Conservation (phyloP, 2,113 vertebrate species). For the Otocyon megalotis region DNA sequence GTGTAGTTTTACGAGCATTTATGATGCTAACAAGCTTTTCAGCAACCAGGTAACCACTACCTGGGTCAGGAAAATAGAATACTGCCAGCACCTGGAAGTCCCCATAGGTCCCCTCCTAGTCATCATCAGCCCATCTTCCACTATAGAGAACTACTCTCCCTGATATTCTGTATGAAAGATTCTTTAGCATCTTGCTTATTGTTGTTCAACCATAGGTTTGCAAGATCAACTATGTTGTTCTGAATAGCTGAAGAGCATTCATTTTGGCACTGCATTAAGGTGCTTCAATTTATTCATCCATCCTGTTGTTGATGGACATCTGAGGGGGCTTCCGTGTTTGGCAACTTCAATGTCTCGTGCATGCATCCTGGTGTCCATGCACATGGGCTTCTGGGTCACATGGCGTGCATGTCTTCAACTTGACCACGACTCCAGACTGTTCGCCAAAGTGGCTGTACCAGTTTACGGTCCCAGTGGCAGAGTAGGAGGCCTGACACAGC, state of each 20-base stretch:
- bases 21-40: background rate
- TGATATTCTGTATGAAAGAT: background rate
- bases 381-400: background rate
- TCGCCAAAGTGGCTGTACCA: background rate
- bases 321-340: background rate
- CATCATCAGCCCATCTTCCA: background rate
- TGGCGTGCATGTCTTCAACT: background rate
- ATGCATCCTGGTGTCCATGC: background rate
- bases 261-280: background rate
- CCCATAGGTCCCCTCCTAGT: background rate
- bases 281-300: background rate
- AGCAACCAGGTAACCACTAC: background rate
- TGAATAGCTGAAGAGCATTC: background rate
- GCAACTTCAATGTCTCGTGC: background rate
- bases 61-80: background rate
- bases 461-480: background rate
- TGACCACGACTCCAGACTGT: background rate
- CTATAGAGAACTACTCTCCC: background rate
- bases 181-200: background rate
- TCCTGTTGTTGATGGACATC: background rate
- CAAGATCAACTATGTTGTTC: background rate
- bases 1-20: background rate
- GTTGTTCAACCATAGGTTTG: background rate
- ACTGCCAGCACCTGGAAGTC: background rate
- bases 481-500: fast-evolving